Conservation (phyloP, 2,888 invertebrate genomes). For the Tetragonisca angustula region DNA sequence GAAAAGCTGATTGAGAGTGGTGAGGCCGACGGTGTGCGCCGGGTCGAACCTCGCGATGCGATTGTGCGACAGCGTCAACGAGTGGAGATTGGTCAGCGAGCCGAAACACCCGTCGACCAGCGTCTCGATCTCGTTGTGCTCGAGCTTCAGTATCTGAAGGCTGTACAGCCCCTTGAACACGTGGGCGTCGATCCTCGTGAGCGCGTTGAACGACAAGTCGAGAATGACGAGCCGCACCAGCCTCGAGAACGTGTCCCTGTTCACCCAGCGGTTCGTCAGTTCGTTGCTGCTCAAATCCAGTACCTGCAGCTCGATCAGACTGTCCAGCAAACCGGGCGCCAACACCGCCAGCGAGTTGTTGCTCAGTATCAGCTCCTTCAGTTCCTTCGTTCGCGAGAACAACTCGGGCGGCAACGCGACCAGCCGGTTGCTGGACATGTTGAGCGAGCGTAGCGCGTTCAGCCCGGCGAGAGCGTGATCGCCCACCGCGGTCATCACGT, state of each 20-base stretch:
- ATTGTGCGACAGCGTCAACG: conserved; percentile 90
- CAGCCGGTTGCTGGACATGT: conserved; percentile 92
- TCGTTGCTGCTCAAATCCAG: conserved; percentile 91
- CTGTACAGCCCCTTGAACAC: conserved; percentile 91
- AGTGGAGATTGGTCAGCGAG: conserved; percentile 91
- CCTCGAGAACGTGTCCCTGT: conserved; percentile 91
- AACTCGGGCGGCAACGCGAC: conserved; percentile 91
- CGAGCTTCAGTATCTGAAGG: conserved; percentile 90
- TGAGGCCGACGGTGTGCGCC: conserved; percentile 90
- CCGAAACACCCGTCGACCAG: conserved; percentile 91
- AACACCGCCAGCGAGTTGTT: conserved; percentile 91
- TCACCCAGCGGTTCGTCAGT: conserved; percentile 91
- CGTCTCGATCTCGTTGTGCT: conserved; percentile 89
- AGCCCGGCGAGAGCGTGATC: conserved; percentile 91
- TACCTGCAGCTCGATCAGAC: conserved; percentile 89
- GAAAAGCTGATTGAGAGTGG: conserved; percentile 90
- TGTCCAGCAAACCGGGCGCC: conserved; percentile 90
- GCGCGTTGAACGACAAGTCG: conserved; percentile 90
- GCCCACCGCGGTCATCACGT: conserved; percentile 89
- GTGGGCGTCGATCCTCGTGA: conserved; percentile 89
- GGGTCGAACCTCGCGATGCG: conserved; percentile 89
- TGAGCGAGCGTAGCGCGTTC: conserved; percentile 88
- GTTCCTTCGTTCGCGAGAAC: conserved; percentile 89
- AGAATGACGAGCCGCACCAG: conserved; percentile 90
- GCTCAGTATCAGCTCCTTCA: conserved; percentile 90